These are phyloP conservation scores for Ceratosolen solmsi DNA, from an alignment of 1,140 invertebrate genomes.

Conservation along the genomic window DNA sequence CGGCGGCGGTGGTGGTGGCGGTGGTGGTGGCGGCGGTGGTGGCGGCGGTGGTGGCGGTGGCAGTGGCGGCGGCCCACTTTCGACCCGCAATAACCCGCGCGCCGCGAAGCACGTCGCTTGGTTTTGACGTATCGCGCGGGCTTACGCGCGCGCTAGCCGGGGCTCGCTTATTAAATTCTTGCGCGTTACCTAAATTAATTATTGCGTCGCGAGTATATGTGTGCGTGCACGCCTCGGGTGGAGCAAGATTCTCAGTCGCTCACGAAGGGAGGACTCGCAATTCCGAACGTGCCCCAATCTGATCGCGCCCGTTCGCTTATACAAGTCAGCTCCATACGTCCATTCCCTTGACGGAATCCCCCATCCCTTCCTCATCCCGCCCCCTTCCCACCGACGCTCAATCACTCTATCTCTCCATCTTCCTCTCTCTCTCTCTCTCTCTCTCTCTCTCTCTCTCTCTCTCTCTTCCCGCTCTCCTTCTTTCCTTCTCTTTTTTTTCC, in stretches of 20 bases:
- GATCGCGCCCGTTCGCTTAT: not conserved
- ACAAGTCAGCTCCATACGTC: not conserved
- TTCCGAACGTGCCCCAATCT: slow-evolving; percentile 2
- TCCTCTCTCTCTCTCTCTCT: too few species aligned
- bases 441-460: too few species aligned
- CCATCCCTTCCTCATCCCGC: not conserved
- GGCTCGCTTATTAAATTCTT: slow-evolving; percentile 53
- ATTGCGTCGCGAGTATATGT: slow-evolving; percentile 49
- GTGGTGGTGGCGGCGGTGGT: too few species aligned
- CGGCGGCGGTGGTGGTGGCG: too few species aligned
- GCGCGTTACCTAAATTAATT: slow-evolving; percentile 54
- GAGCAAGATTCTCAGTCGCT: too few species aligned
- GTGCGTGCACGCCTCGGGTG: not conserved
- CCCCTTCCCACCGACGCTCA: not conserved
- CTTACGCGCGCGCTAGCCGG: not conserved
- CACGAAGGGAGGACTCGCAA: not conserved
- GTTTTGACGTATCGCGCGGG: slow-evolving; percentile 46
- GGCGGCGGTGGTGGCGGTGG: not conserved
- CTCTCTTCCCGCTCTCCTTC: not conserved
- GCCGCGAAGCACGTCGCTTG: not conserved
- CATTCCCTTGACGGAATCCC: not conserved
- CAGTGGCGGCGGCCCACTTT: slow-evolving; percentile 41
- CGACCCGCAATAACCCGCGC: slow-evolving; percentile 28
- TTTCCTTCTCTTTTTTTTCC: not conserved
- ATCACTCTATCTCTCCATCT: too few species aligned